Percentiles rank a stretch among this genome's conserved stretches.
These are phyloP conservation scores for Eufriesea mexicana DNA, from an alignment of 1,140 invertebrate species.

Conservation along the genomic window DNA sequence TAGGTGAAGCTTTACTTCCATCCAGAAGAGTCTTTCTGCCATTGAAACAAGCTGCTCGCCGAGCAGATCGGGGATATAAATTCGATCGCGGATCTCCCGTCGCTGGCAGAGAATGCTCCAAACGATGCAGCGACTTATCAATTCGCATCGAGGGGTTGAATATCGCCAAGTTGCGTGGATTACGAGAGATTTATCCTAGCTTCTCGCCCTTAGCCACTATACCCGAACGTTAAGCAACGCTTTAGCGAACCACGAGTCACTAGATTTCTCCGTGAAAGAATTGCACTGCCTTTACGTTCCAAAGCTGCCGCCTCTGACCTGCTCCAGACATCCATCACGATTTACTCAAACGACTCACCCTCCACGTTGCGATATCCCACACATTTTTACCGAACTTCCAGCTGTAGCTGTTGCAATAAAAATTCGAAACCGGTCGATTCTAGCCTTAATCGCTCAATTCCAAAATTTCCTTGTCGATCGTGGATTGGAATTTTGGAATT, in stretches of 20 bases:
- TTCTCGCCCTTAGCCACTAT: neutral
- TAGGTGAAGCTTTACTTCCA: neutral
- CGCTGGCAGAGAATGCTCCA: neutral
- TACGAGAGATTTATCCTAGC: neutral
- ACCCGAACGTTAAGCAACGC: neutral
- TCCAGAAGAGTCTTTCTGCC: neutral
- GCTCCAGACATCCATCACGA: neutral
- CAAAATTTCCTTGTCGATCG: no score
- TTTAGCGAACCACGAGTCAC: neutral
- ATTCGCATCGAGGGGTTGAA: neutral
- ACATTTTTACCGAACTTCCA: no score
- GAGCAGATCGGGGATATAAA: neutral
- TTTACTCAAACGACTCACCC: slow-evolving; percentile 22
- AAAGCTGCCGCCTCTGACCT: neutral
- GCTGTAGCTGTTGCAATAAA: no score
- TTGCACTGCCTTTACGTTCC: neutral
- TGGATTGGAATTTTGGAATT: no score
- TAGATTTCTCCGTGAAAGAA: neutral
- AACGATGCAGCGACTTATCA: neutral
- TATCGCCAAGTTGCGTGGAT: neutral
- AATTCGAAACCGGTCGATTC: no score
- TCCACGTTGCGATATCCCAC: no score
- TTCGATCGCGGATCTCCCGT: neutral
- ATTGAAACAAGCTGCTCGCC: neutral
- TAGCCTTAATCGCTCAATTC: no score